Evolutionary conservation across 2,797 vertebrate genomes (phyloP).

Genomic region (Lacerta viridis): DNA sequence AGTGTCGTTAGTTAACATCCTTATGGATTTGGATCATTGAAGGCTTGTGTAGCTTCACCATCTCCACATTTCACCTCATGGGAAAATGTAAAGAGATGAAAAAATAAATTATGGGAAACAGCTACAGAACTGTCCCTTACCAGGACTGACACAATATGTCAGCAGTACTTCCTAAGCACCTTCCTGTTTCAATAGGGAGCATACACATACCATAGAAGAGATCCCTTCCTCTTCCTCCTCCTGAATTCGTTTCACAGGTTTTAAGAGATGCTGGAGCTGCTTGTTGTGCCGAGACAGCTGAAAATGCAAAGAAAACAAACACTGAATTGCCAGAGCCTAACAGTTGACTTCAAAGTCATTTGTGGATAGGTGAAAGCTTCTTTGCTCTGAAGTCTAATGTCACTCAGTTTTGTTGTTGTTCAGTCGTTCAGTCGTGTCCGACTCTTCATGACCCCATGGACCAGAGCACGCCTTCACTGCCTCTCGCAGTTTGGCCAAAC

Average conservation of each 20-base stretch:
- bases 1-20: background rate
- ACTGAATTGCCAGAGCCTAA: background rate
- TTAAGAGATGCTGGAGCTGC: slow-evolving; percentile 90
- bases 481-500: no score
- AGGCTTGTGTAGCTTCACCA: no score
- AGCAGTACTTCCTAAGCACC: background rate
- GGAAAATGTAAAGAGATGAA: slow-evolving; percentile 12
- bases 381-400: background rate
- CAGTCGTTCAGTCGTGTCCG: no score
- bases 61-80: background rate
- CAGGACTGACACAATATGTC: background rate
- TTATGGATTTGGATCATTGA: background rate
- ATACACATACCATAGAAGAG: slow-evolving; percentile 90
- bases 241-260: slow-evolving; percentile 87
- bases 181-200: accelerated
- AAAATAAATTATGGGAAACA: background rate
- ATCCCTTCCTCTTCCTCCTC: slow-evolving; percentile 95
- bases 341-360: background rate
- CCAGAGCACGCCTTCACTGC: no score
- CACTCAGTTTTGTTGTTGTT: background rate
- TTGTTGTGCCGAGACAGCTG: slow-evolving; percentile 97
- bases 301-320: slow-evolving; percentile 21
- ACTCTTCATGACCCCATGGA: no score
- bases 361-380: background rate
- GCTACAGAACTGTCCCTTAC: background rate